Percentiles rank a stretch among this genome's conserved stretches.
phyloP scores from a whole-genome alignment of 2,797 vertebrate genomes.

The Dermochelys coriacea region DNA sequence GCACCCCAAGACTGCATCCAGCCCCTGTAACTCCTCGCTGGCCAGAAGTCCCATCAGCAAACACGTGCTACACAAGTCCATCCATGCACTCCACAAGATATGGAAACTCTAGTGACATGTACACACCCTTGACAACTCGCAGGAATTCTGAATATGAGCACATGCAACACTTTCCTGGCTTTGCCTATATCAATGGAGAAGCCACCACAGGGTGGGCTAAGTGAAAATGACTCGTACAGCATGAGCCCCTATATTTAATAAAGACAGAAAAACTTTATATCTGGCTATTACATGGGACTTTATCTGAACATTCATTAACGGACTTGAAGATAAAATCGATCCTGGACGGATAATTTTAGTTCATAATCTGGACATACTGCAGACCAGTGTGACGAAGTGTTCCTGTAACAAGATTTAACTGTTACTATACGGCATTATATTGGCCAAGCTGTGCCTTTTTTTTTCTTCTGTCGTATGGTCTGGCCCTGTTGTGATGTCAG shows the following conservation, averaged over 20 bases:
- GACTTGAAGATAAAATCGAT: constrained; percentile 69
- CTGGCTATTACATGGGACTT: constrained; percentile 53
- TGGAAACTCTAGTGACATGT: constrained; percentile 92
- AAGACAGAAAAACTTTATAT: constrained; percentile 52
- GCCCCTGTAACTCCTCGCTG: constrained; percentile 93
- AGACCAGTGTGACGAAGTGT: constrained; percentile 52
- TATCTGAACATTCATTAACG: constrained; percentile 47
- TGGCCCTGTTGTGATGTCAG: constrained; percentile 42
- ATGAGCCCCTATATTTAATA: constrained; percentile 71
- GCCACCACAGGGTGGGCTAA: constrained; percentile 98
- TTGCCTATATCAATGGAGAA: constrained; percentile 98
- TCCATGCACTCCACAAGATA: constrained; percentile 96
- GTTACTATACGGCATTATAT: constrained; percentile 76
- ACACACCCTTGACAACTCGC: constrained; percentile 91
- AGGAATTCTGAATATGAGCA: constrained; percentile 99
- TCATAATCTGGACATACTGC: constrained; percentile 65
- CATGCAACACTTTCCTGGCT: constrained; percentile 98
- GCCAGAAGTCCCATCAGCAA: constrained; percentile 93
- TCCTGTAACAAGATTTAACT: constrained; percentile 68
- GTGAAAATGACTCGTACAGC: constrained; percentile 77
- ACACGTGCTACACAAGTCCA: constrained; percentile 94
- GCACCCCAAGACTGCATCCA: constrained; percentile 92
- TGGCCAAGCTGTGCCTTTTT: constrained; percentile 87
- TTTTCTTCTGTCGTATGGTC: constrained; percentile 43
- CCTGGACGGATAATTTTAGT: constrained; percentile 60